A percentile compares a stretch with the other conserved stretches of the same genome.
These are phyloP conservation scores for Tiliacea aurago DNA, from an alignment of 2,888 invertebrate species.

Conservation along the genomic window DNA sequence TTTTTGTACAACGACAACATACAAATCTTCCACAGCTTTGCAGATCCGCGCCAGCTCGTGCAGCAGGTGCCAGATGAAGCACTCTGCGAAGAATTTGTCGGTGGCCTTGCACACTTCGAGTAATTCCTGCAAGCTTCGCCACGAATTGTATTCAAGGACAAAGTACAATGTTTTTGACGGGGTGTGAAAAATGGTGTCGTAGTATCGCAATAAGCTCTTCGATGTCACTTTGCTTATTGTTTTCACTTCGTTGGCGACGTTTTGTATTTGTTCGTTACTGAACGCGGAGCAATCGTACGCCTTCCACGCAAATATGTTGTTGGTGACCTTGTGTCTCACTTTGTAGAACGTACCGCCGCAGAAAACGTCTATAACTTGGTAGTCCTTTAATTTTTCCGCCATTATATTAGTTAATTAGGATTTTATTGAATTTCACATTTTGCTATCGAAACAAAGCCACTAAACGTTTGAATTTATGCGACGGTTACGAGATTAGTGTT, in stretches of 20 bases:
- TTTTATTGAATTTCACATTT: slow-evolving; percentile 80
- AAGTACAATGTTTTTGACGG: slow-evolving; percentile 87
- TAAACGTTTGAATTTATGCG: slow-evolving; percentile 79
- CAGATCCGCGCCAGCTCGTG: slow-evolving; percentile 82
- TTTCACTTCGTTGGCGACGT: slow-evolving; percentile 85
- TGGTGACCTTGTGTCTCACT: slow-evolving; percentile 89
- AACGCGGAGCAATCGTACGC: slow-evolving; percentile 86
- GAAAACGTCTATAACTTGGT: slow-evolving; percentile 88
- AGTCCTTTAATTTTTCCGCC: slow-evolving; percentile 86
- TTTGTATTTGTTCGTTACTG: slow-evolving; percentile 85
- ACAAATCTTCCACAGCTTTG: slow-evolving; percentile 76
- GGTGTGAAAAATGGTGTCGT: slow-evolving; percentile 86
- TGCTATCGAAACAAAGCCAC: slow-evolving; percentile 85
- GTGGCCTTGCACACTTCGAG: slow-evolving; percentile 77
- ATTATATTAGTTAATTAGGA: slow-evolving; percentile 70
- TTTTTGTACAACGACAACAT: slow-evolving; percentile 77
- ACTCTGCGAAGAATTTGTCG: slow-evolving; percentile 80
- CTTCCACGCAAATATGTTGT: slow-evolving; percentile 88
- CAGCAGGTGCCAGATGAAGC: slow-evolving; percentile 85
- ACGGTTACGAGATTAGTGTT: slow-evolving; percentile 82
- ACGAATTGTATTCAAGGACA: slow-evolving; percentile 85
- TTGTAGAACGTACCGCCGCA: slow-evolving; percentile 88
- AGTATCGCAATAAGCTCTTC: slow-evolving; percentile 82
- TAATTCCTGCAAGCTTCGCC: slow-evolving; percentile 83
- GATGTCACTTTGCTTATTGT: slow-evolving; percentile 81